Conservation (phyloP, 2,113 vertebrate species). For the Indri indri region DNA sequence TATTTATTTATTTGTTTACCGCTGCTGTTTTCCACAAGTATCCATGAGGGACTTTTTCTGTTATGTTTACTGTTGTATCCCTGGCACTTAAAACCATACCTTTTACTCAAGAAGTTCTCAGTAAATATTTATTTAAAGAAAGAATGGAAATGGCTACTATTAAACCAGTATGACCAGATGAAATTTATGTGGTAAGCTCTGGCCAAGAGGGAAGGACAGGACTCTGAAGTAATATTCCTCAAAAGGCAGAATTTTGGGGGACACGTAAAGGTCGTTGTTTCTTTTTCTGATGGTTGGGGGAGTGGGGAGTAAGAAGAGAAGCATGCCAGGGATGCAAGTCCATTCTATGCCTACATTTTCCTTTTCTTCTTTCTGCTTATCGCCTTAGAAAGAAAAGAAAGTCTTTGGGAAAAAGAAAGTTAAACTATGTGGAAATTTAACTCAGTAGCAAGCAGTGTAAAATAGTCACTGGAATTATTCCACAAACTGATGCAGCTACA, state of each 20-base stretch:
- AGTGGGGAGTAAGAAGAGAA: neutral
- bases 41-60: neutral
- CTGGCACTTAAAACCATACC: neutral
- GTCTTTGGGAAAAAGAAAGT: neutral
- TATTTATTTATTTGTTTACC: neutral
- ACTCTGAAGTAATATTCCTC: neutral
- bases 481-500: neutral
- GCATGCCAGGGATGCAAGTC: neutral
- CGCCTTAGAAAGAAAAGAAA: neutral
- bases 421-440: slow-evolving; percentile 7
- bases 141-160: neutral
- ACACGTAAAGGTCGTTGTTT: neutral
- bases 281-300: neutral
- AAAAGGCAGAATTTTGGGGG: neutral
- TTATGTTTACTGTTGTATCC: neutral
- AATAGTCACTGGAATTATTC: neutral
- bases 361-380: slow-evolving; percentile 11
- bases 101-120: neutral
- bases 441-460: neutral
- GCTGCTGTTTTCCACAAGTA: neutral
- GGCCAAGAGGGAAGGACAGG: neutral
- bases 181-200: neutral
- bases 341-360: neutral
- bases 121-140: slow-evolving; percentile 6
- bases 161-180: neutral